These are phyloP conservation scores for Holothuria scabra DNA, from an alignment of 53 echinoderm and acorn worm species.

Conservation along the genomic window DNA sequence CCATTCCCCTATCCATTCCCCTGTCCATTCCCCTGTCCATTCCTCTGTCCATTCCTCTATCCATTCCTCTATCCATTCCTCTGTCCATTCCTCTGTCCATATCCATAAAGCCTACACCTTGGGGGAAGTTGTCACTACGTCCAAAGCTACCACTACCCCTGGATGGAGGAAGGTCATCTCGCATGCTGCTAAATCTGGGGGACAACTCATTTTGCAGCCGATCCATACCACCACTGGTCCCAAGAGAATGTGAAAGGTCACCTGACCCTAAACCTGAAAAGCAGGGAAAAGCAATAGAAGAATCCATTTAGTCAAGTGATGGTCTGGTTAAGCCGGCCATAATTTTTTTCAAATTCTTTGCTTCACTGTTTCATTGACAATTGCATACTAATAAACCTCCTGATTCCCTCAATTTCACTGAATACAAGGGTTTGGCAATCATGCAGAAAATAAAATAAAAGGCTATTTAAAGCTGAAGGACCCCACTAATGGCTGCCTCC, in stretches of 20 bases:
- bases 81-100: conserved; percentile 46
- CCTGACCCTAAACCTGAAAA: conserved; percentile 38
- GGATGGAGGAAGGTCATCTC: conserved; percentile 40
- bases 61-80: conserved; percentile 50
- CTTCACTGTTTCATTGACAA: too few species aligned
- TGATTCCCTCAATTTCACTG: too few species aligned
- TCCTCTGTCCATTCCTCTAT: conserved; percentile 40
- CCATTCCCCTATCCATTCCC: conserved; percentile 49
- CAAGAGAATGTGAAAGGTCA: conserved; percentile 49
- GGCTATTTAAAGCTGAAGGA: too few species aligned
- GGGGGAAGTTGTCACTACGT: conserved; percentile 37
- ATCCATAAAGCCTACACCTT: conserved; percentile 61
- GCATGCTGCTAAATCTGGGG: conserved; percentile 27
- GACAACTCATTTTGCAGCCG: conserved; percentile 19
- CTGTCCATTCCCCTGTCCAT: too few species aligned
- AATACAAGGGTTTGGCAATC: too few species aligned
- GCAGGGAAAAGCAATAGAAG: too few species aligned
- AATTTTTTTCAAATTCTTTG: too few species aligned
- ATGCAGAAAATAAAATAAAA: too few species aligned
- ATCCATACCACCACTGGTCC: conserved; percentile 54
- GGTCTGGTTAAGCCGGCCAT: too few species aligned
- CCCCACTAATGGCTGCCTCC: too few species aligned
- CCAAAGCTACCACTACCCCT: conserved; percentile 36
- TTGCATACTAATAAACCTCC: too few species aligned
- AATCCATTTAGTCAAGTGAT: too few species aligned